Conservation (phyloP, 2,888 invertebrate genomes). For the Bhutanitis thaidina region DNA sequence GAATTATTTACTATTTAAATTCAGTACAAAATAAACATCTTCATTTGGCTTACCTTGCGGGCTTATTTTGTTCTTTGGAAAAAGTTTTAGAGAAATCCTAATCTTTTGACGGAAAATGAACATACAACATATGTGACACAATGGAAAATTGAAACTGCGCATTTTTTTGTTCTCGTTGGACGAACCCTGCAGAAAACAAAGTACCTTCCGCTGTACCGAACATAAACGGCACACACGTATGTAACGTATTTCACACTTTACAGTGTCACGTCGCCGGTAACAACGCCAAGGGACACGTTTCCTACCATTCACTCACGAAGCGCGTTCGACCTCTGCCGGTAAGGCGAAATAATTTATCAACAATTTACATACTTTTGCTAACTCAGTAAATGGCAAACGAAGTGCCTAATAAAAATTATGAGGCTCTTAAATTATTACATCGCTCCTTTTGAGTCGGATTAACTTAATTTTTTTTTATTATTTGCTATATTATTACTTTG, state of each 20-base stretch:
- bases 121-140: constrained; percentile 11
- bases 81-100: not conserved
- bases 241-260: constrained; percentile 17
- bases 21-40: no score
- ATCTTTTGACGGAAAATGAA: constrained; percentile 6
- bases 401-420: no score
- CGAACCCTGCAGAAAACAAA: constrained; percentile 11
- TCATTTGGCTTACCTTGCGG: no score
- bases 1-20: no score
- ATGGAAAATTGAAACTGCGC: constrained; percentile 4
- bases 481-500: no score
- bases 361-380: not conserved
- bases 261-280: constrained; percentile 7
- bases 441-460: no score
- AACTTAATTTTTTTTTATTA: no score
- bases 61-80: not conserved
- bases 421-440: no score
- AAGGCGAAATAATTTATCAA: not conserved
- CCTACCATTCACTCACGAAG: not conserved
- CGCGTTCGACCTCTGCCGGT: not conserved
- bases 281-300: constrained; percentile 8
- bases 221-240: constrained; percentile 7
- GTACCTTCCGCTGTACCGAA: constrained; percentile 14
- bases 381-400: no score
- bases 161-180: constrained; percentile 7